phyloP scores from a whole-genome alignment of 2,888 invertebrate genomes.

The Drosophila tripunctata region DNA sequence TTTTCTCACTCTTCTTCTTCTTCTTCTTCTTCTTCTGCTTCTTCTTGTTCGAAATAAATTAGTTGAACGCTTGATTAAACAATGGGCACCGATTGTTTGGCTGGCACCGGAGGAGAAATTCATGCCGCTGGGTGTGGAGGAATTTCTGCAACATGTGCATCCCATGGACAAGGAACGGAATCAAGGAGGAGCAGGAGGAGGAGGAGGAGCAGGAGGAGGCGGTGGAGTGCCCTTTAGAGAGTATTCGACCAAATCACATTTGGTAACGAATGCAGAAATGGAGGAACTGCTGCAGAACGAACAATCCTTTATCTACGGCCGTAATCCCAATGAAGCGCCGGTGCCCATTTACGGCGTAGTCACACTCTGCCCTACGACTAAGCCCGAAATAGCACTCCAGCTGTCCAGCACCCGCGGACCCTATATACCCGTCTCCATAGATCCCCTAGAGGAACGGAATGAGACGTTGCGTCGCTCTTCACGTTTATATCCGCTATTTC shows the following conservation, averaged over 20 bases:
- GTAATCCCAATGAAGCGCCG: slow-evolving; percentile 85
- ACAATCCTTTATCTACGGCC: slow-evolving; percentile 87
- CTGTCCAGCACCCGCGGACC: slow-evolving; percentile 74
- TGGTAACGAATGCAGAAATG: slow-evolving; percentile 85
- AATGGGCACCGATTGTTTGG: slow-evolving; percentile 89
- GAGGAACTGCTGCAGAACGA: slow-evolving; percentile 81
- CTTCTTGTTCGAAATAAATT: too few species aligned
- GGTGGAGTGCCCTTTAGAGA: slow-evolving; percentile 79
- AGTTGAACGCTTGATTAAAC: slow-evolving; percentile 85
- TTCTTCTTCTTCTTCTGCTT: background rate
- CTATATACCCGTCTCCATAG: slow-evolving; percentile 82
- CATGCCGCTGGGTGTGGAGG: slow-evolving; percentile 87
- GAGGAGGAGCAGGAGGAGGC: too few species aligned
- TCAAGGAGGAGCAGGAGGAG: too few species aligned
- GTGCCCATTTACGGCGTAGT: slow-evolving; percentile 87
- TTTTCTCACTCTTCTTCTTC: slow-evolving; percentile 1
- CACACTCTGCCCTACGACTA: slow-evolving; percentile 83
- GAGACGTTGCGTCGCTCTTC: slow-evolving; percentile 80
- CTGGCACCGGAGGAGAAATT: slow-evolving; percentile 88
- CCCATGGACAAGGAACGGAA: slow-evolving; percentile 82
- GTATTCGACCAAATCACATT: slow-evolving; percentile 84
- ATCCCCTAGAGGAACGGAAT: slow-evolving; percentile 72
- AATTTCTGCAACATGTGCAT: slow-evolving; percentile 86
- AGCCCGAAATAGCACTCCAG: slow-evolving; percentile 3
- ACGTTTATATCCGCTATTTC: slow-evolving; percentile 78